These are phyloP conservation scores for Globia sparganii DNA, from an alignment of 2,888 invertebrate species.

Conservation along the genomic window DNA sequence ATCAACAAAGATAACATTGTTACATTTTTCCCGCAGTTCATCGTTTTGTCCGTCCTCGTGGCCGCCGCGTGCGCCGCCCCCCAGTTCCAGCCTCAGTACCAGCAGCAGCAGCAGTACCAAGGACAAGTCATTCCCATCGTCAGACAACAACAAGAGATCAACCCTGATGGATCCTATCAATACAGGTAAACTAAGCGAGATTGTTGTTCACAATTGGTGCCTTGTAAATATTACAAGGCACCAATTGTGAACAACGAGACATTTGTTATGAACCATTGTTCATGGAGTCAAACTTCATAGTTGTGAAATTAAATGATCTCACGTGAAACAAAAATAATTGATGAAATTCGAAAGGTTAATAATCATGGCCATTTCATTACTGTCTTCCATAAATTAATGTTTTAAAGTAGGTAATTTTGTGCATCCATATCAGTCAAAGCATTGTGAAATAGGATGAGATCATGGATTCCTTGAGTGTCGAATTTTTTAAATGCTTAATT, in stretches of 20 bases:
- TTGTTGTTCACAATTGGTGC: too few relatives aligned
- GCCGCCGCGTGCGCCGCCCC: conserved; percentile 83
- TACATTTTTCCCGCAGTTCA: conserved; percentile 76
- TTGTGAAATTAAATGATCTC: conserved; percentile 32
- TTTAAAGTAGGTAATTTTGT: conserved; percentile 23
- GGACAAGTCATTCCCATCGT: conserved; percentile 90
- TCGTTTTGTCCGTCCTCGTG: conserved; percentile 81
- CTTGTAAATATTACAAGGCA: too few relatives aligned
- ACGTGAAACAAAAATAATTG: conserved; percentile 35
- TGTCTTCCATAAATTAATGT: conserved; percentile 4
- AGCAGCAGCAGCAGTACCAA: conserved; percentile 75
- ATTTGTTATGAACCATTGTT: conserved; percentile 31
- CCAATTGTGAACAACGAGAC: conserved; percentile 15
- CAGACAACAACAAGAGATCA: conserved; percentile 89
- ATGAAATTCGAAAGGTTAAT: conserved; percentile 37
- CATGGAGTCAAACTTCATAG: conserved; percentile 23
- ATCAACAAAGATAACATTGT: conserved; percentile 25
- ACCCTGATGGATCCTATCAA: conserved; percentile 91
- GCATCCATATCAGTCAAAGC: conserved; percentile 46
- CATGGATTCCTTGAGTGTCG: conserved; percentile 75
- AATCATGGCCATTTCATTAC: conserved; percentile 22
- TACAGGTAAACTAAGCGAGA: conserved; percentile 87
- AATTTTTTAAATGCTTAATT: conserved; percentile 76
- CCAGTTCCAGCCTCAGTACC: conserved; percentile 75
- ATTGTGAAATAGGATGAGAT: conserved; percentile 67